Evolutionary conservation across 2,797 vertebrate species (phyloP).

Genomic region (Scolopax rusticola): DNA sequence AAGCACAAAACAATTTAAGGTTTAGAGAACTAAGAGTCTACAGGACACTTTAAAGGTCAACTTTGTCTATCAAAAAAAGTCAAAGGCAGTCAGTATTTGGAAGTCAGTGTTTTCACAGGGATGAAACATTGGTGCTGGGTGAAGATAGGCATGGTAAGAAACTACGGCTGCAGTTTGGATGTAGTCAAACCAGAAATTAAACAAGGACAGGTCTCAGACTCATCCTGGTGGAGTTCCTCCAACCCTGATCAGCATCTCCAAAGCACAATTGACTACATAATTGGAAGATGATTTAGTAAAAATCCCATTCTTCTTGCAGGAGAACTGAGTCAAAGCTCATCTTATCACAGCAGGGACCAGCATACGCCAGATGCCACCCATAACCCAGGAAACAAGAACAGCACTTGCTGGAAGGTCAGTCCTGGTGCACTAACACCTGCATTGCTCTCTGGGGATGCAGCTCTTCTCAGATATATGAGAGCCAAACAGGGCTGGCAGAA

Average conservation of each 20-base stretch:
- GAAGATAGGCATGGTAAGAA: background rate
- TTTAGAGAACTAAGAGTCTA: background rate
- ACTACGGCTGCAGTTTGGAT: background rate
- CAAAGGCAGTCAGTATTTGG: background rate
- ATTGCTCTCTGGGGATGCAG: accelerated
- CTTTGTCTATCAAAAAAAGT: background rate
- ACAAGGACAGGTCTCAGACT: background rate
- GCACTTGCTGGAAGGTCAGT: background rate
- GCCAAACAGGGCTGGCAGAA: background rate
- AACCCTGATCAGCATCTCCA: background rate
- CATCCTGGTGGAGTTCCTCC: background rate
- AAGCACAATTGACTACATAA: background rate
- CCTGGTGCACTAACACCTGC: background rate
- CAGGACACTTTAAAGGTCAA: background rate
- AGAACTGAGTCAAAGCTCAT: background rate
- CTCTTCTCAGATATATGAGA: background rate
- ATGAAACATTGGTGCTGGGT: background rate
- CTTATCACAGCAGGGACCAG: background rate
- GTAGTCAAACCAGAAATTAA: background rate
- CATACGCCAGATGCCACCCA: background rate
- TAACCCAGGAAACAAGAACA: background rate
- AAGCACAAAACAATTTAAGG: background rate
- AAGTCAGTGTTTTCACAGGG: background rate
- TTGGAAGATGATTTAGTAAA: background rate
- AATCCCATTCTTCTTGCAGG: background rate